Evolutionary conservation across 2,888 invertebrate genomes (phyloP), one percentile per base, ranked within the genome.

Genomic region (Falcaria lacertinaria): DNA sequence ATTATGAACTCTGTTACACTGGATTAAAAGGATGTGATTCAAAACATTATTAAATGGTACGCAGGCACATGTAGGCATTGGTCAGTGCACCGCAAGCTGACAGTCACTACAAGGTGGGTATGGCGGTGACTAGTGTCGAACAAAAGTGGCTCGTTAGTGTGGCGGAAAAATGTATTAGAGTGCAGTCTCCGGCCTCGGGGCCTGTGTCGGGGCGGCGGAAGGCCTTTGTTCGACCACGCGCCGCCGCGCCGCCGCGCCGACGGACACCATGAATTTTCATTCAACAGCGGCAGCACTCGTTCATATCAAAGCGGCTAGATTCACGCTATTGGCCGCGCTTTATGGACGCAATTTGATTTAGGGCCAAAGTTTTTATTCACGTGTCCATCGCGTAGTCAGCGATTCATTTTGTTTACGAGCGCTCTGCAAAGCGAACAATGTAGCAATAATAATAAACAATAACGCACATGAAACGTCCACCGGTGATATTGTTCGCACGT

Each of bases 81-180:
- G 3, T 7, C n/a, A n/a, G n/a, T 6, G 22, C 22, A 22, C 7
- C 1, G 22, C 22, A 22, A 22, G 22, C 22, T 22, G 22, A 6
- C 22, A 22, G 7, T 22, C 6, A 22, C 6, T 22, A 22, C 3
- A 3, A 1, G 7, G 22, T 7, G 22, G 7, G 22, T 5, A 3
- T 7, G 11, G 28, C 11, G 28, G 28, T 7, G 28, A 11, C 28
- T 28, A 28, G 28, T 28, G 28, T 28, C 11, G 28, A 11, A 28
- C 28, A 28, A 28, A 28, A 28, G 28, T 28, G 28, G 11, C 28
- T 28, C 28, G 28, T 28, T 28, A 28, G 28, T 28, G 11, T 11
- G 3, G 11, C 7, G 62, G 63, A 67, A 70, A 72, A 74, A 70
- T 70, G 69, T 74, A 69, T 70, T 66, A 58, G 69, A 68, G 70